Conservation (phyloP, 2,113 vertebrate genomes). For the Apeltes quadracus region DNA sequence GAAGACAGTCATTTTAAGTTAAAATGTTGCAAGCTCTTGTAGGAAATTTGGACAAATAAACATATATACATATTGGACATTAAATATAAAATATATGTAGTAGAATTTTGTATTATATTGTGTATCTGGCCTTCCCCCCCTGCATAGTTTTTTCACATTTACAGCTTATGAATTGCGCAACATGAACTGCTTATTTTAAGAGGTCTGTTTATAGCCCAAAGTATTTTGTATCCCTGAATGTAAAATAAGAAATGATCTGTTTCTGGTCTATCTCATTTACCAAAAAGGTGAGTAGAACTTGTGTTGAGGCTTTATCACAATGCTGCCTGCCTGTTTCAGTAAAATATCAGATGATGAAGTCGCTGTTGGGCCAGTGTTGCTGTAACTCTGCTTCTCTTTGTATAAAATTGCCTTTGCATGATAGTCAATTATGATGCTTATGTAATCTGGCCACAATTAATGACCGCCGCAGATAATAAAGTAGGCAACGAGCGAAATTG, state of each 20-base stretch:
- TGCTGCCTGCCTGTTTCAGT: not conserved
- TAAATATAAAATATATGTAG: not conserved
- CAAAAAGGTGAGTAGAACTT: not conserved
- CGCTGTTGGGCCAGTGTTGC: not conserved
- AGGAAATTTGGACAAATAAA: not conserved
- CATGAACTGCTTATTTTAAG: not conserved
- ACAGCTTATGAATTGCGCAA: not conserved
- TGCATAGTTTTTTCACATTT: not conserved
- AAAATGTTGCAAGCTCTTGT: not conserved
- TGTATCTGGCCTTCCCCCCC: not conserved
- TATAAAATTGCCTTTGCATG: not conserved
- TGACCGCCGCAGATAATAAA: not conserved
- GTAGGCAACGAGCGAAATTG: constrained; percentile 1
- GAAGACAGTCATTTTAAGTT: not conserved
- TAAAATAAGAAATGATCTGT: not conserved
- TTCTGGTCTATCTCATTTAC: not conserved
- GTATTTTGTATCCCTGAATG: not conserved
- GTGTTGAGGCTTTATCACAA: not conserved
- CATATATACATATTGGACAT: not conserved
- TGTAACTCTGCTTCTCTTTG: not conserved
- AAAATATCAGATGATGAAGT: not conserved
- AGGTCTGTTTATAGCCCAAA: not conserved
- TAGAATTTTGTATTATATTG: not conserved
- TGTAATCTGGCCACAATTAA: constrained; percentile 4
- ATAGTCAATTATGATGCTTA: not conserved